These are phyloP conservation scores for Oscheius myriophilus DNA, from an alignment of 2,888 invertebrate genomes.

Conservation along the genomic window DNA sequence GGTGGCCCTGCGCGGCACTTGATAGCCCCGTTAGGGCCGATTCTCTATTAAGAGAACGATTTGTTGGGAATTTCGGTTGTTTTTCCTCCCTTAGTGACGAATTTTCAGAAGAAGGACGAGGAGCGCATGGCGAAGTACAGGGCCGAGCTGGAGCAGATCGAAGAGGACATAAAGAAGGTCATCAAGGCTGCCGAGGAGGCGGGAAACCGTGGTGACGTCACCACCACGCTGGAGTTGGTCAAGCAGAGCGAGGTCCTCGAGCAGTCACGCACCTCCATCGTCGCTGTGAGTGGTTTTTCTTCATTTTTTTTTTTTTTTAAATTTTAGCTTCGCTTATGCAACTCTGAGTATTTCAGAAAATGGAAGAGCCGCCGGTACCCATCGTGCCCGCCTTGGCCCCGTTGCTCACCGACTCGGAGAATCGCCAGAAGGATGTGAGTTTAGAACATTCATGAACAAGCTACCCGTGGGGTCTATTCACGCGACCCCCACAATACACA, in stretches of 20 bases:
- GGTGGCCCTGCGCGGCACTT: too few relatives aligned
- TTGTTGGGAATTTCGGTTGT: too few relatives aligned
- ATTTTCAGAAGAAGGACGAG: conserved; percentile 47
- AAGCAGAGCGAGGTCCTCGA: conserved; percentile 31
- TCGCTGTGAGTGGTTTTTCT: conserved; percentile 5
- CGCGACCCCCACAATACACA: too few relatives aligned
- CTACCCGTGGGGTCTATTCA: too few relatives aligned
- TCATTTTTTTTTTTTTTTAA: background rate
- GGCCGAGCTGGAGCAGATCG: conserved; percentile 36
- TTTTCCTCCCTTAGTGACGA: too few relatives aligned
- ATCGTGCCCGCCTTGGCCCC: conserved; percentile 7
- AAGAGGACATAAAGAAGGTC: conserved; percentile 33
- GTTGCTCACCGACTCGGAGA: conserved; percentile 14
- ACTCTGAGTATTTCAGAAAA: conserved; percentile 5
- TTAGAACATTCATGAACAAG: background rate
- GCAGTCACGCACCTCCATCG: background rate
- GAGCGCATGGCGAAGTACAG: conserved; percentile 37
- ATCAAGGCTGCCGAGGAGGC: conserved; percentile 44
- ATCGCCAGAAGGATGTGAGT: conserved; percentile 29
- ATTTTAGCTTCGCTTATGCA: background rate
- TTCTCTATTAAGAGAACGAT: too few relatives aligned
- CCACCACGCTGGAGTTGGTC: conserved; percentile 40
- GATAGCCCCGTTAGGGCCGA: too few relatives aligned
- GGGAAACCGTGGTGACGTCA: conserved; percentile 39
- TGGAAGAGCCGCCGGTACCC: background rate